A percentile compares a stretch with the other conserved stretches of the same genome.
Conservation (phyloP, 2,888 invertebrate genomes). For the Ornithoptera alexandrae region DNA sequence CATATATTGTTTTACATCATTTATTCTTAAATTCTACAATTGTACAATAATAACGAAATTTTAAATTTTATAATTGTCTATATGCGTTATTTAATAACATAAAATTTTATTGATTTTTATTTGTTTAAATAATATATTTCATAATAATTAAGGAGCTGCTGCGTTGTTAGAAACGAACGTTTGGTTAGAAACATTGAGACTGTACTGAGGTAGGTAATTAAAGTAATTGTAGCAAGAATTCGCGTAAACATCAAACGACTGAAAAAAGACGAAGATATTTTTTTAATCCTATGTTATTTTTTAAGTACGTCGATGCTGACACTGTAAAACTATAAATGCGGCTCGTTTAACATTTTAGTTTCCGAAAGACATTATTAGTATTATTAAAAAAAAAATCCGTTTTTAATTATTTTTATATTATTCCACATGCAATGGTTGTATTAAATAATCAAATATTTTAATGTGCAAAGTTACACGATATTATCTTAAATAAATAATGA, state of each 20-base stretch:
- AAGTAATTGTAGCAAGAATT: conserved; percentile 30
- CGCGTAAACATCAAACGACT: conserved; percentile 30
- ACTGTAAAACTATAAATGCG: conserved; percentile 62
- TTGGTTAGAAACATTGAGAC: conserved; percentile 21
- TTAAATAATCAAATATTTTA: neutral
- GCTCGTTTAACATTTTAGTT: conserved; percentile 28
- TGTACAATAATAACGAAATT: conserved; percentile 44
- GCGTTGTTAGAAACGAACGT: neutral
- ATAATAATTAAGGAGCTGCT: conserved; percentile 3
- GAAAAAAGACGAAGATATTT: conserved; percentile 23
- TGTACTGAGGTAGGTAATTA: conserved; percentile 25
- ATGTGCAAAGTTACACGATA: conserved; percentile 41
- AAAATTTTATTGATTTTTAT: conserved; percentile 6
- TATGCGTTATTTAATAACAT: conserved; percentile 15
- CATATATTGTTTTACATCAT: conserved; percentile 44
- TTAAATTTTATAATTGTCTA: conserved; percentile 11
- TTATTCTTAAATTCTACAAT: conserved; percentile 55
- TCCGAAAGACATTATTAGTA: neutral
- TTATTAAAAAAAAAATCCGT: neutral
- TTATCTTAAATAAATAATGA: conserved; percentile 61
- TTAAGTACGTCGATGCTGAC: conserved; percentile 61
- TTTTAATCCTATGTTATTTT: conserved; percentile 30
- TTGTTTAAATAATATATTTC: conserved; percentile 12
- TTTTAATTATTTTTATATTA: conserved; percentile 24
- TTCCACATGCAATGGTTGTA: neutral